Evolutionary conservation across 2,113 vertebrate species (phyloP).

Genomic region (Ciconia stormi): DNA sequence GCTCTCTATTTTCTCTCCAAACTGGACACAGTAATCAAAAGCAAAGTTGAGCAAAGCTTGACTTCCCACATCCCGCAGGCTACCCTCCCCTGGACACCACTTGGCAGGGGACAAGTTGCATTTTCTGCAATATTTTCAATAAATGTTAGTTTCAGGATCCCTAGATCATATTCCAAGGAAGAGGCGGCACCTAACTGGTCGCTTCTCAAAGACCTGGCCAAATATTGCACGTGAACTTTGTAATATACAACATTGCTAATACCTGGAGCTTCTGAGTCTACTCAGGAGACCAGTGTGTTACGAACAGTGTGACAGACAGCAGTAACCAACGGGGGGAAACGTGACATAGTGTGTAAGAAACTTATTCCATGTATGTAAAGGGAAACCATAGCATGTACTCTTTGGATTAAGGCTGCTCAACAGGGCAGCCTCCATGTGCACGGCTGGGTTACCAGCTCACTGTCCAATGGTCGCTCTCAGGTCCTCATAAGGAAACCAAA

Average conservation of each 20-base stretch:
- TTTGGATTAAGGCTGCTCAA: background rate
- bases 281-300: background rate
- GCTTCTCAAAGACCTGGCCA: background rate
- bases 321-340: background rate
- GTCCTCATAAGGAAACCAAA: constrained; percentile 28
- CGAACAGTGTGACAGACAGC: background rate
- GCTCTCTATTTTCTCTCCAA: background rate
- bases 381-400: background rate
- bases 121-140: background rate
- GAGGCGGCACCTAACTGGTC: background rate
- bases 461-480: background rate
- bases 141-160: background rate
- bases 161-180: background rate
- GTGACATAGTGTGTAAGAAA: background rate
- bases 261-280: background rate
- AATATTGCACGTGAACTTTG: background rate
- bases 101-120: background rate
- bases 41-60: background rate
- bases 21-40: background rate
- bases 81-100: background rate
- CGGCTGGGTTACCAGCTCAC: background rate
- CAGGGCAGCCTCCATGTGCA: background rate
- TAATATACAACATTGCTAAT: background rate
- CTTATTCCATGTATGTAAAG: background rate
- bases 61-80: background rate